Base-by-base conservation (phyloP, 2,797 vertebrate genomes). In the Manis pentadactyla region DNA sequence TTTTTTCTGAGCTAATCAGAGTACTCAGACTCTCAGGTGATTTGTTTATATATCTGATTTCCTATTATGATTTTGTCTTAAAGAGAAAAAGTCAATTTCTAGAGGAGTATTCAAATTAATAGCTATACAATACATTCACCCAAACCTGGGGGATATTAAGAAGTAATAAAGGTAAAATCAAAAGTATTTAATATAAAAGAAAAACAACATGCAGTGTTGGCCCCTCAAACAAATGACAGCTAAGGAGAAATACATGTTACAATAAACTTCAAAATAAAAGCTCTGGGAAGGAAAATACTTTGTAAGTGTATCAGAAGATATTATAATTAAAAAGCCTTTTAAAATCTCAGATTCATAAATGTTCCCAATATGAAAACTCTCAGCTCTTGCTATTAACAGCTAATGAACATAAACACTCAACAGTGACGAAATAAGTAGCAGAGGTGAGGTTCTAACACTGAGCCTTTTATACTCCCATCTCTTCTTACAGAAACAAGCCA, bases 1-100 rank as follows among this genome's bases (percentile, higher is more conserved):
- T 97, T 88, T 92, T 95, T 97, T 97, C 87, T 97, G 83, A 94
- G 87, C 79, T 97, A 97, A 94, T 83, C 84, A 96, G 93, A 95
- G n/a, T 84, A 92, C 94, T 93, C 13, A 96, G 97, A 97, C 97
- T 73, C 49, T 95, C 7, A 77, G 18, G 17, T 57, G 55, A 94
- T 90, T 93, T 96, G 29, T 95, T 91, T 73, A 96, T 7, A 59
- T 79, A 79, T 34, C 5, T 88, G 42, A 97, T 83, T 88, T 97
- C 31, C 75, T 93, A 69, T 29, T 27, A 95, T 90, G 34, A 21
- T 63, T 94, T 19, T 85, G 83, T 96, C 92, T 97, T 96, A 95
- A 97, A 95, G 59, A 97, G 31, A 69, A 37, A 59, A 81, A 94
- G 63, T 34, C 63, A 69, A 96, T 49, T 71, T 78, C 66, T 81